phyloP scores from a whole-genome alignment of 2,888 invertebrate genomes.

The Brenthis daphne region DNA sequence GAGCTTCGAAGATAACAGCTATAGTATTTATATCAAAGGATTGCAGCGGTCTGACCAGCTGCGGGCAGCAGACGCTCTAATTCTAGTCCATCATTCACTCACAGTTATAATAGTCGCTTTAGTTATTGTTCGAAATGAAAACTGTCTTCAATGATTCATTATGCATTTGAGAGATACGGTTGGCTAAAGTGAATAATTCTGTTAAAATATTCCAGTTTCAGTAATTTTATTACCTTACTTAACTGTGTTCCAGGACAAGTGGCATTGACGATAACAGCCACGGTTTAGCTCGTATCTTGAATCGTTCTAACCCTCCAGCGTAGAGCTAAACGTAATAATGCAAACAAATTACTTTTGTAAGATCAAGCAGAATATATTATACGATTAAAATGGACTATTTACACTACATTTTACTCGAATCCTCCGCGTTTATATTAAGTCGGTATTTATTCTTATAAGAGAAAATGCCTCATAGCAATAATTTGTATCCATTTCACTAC shows the following conservation, averaged over 20 bases:
- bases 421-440: too few species aligned
- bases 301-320: not conserved
- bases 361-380: not conserved
- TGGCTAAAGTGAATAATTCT: conserved; percentile 3
- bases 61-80: conserved; percentile 34
- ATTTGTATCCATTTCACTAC: too few species aligned
- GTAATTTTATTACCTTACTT: conserved; percentile 1
- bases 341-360: not conserved
- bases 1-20: conserved; percentile 47
- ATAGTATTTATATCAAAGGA: conserved; percentile 52
- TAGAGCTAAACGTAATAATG: conserved; percentile 4
- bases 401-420: not conserved
- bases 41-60: conserved; percentile 48
- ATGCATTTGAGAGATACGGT: conserved; percentile 10
- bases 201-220: conserved; percentile 3
- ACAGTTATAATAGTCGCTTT: conserved; percentile 25
- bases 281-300: not conserved
- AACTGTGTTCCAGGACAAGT: conserved; percentile 8
- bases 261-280: conserved; percentile 1
- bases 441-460: too few species aligned
- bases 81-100: conserved; percentile 31
- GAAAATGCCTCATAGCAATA: too few species aligned
- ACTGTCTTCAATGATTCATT: conserved; percentile 11
- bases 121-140: conserved; percentile 28
- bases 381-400: not conserved